phyloP scores from a whole-genome alignment of 2,797 vertebrate species.

The Danio jaintianensis region DNA sequence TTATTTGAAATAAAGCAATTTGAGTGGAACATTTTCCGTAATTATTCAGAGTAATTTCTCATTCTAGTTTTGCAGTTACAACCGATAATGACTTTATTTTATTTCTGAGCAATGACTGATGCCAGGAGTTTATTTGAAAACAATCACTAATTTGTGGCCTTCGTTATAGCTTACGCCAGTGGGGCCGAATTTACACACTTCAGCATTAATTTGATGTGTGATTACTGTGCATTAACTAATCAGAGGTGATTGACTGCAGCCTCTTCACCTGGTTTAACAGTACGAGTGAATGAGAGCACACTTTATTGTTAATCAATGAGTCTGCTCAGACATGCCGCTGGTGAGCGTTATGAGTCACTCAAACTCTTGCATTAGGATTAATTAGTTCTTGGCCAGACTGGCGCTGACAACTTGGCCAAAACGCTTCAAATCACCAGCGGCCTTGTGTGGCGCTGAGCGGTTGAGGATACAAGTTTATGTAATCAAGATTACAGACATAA shows the following conservation, averaged over 20 bases:
- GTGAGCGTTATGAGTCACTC: not conserved
- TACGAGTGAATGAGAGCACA: not conserved
- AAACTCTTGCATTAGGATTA: conserved; percentile 12
- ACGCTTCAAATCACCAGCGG: conserved; percentile 31
- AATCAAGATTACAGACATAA: conserved; percentile 56
- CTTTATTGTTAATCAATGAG: conserved; percentile 13
- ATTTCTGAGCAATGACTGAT: not conserved
- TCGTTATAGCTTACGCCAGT: not conserved
- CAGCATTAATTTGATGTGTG: not conserved
- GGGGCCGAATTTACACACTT: not conserved
- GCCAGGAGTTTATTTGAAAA: not conserved
- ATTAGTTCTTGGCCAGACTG: conserved; percentile 27
- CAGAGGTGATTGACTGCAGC: not conserved
- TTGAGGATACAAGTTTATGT: conserved; percentile 48
- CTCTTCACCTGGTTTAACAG: not conserved
- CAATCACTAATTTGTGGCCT: not conserved
- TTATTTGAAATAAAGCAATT: not conserved
- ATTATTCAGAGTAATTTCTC: not conserved
- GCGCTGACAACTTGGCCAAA: conserved; percentile 37
- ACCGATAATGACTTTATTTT: too few relatives aligned
- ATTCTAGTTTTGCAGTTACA: not conserved
- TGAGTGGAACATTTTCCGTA: not conserved
- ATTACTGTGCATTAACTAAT: not conserved
- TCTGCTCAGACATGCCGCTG: not conserved
- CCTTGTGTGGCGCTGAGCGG: conserved; percentile 1